Evolutionary conservation across 2,113 vertebrate species (phyloP).

Genomic region (Amblyopsis rosae): DNA sequence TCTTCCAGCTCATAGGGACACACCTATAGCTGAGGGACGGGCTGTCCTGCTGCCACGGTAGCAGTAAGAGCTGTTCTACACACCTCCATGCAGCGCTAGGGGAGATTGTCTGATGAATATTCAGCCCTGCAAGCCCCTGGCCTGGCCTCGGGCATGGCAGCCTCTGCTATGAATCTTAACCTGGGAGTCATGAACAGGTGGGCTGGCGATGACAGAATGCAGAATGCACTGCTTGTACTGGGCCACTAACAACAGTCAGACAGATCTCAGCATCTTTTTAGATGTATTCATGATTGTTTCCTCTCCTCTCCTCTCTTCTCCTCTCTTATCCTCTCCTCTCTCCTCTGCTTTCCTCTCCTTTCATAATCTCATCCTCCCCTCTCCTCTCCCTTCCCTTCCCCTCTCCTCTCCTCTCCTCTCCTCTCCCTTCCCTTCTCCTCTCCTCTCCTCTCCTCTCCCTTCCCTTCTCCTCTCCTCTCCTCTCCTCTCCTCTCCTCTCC

Average conservation of each 20-base stretch:
- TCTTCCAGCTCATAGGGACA: too few species aligned
- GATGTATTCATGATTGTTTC: background rate
- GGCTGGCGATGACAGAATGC: background rate
- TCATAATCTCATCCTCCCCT: too few species aligned
- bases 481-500: conserved; percentile 3
- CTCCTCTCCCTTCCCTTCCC: background rate
- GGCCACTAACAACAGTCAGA: background rate
- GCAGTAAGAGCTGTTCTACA: conserved; percentile 31
- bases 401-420: background rate
- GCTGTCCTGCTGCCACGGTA: conserved; percentile 29
- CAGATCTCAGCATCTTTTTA: background rate
- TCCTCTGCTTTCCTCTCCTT: conserved; percentile 4
- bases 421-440: conserved; percentile 10
- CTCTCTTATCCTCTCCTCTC: background rate
- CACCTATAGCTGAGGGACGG: background rate
- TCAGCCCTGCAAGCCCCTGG: conserved; percentile 61
- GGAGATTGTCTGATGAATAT: conserved; percentile 63
- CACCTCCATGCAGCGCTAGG: conserved; percentile 44
- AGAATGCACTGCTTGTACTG: background rate
- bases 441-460: background rate
- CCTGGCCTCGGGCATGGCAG: conserved; percentile 70
- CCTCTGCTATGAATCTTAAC: conserved; percentile 68
- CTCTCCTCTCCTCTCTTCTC: background rate
- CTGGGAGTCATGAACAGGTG: conserved; percentile 71
- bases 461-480: background rate